Evolutionary conservation across 1,140 invertebrate species (phyloP), one percentile per base, ranked within the genome.

Genomic region (Pomacea maculata): DNA sequence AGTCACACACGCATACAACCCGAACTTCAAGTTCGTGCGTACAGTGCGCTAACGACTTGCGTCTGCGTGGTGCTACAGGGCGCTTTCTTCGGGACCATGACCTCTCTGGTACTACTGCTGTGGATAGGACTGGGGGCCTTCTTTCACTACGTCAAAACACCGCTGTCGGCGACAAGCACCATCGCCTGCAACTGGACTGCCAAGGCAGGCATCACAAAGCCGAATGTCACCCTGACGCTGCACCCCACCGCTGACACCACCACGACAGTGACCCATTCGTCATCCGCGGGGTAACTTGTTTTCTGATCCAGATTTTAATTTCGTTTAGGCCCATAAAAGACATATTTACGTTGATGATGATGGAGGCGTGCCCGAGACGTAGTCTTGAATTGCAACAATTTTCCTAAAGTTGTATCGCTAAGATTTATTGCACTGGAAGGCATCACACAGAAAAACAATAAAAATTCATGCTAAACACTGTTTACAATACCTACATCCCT

Each of bases 121-220:
- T 97, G 95, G 95, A 94, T 97, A n/a, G 96, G 95, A 0, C 91
- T 96, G 29, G 95, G 95, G 14, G 94, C 95, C 0, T 73, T 81
- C 12, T 79, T 82, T 25, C 71, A 86, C 95, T 96, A 89, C 92
- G 94, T 12, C 93, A 94, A 21, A 94, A 95, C 87, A 92, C 83
- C 95, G 95, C 83, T 17, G 15, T 83, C 88, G 93, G 94, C 1
- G 92, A 95, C 94, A 93, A 73, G n/a, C n/a, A 86, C 75, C 11
- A 65, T 29, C 5, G 82, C 65, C 19, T 94, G 85, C 70, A 85
- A 84, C 65, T 82, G 77, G 29, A 83, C 78, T 17, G 67, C 78
- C 9, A 57, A 63, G 17, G 15, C 78, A 54, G 79, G 67, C 11
- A 55, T 75, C 15, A 6, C 67, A 45, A 10, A n/a, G 12, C 63